phyloP scores from a whole-genome alignment of 1,140 invertebrate species.

The Phenacoccus solenopsis region DNA sequence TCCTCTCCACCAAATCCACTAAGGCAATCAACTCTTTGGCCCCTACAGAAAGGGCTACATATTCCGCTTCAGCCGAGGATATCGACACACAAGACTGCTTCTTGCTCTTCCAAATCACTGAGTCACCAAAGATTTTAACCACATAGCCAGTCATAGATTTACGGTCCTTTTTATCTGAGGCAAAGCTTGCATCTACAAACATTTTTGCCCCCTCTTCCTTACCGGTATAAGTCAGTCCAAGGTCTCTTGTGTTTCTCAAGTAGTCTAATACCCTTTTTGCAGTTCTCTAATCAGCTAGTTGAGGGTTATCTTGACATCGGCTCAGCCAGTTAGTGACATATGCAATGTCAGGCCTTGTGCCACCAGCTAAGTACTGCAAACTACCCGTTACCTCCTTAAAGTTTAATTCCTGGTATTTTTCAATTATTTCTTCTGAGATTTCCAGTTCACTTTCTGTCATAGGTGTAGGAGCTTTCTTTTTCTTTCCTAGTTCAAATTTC shows the following conservation, averaged over 20 bases:
- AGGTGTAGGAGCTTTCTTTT: no score
- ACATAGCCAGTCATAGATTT: conserved; percentile 22
- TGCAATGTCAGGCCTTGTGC: not conserved
- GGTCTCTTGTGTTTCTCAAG: conserved; percentile 10
- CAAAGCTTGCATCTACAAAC: conserved; percentile 22
- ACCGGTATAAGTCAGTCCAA: not conserved
- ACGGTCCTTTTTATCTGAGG: conserved; percentile 11
- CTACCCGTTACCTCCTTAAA: no score
- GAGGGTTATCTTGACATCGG: not conserved
- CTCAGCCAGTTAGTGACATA: not conserved
- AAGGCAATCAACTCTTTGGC: conserved; percentile 24
- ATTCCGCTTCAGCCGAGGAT: conserved; percentile 22
- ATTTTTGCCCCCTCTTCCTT: not conserved
- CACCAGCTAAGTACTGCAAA: not conserved
- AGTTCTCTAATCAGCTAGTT: conserved; percentile 19
- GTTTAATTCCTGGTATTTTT: no score
- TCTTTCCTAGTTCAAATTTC: no score
- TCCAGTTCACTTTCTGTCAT: no score
- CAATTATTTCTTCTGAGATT: no score
- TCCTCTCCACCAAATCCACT: not conserved
- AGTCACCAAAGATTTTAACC: conserved; percentile 13
- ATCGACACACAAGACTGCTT: conserved; percentile 21
- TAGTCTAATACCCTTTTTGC: conserved; percentile 20
- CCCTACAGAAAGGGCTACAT: conserved; percentile 21
- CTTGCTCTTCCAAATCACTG: conserved; percentile 21